Evolutionary conservation across 2,797 vertebrate species (phyloP).

Genomic region (Luscinia luscinia): DNA sequence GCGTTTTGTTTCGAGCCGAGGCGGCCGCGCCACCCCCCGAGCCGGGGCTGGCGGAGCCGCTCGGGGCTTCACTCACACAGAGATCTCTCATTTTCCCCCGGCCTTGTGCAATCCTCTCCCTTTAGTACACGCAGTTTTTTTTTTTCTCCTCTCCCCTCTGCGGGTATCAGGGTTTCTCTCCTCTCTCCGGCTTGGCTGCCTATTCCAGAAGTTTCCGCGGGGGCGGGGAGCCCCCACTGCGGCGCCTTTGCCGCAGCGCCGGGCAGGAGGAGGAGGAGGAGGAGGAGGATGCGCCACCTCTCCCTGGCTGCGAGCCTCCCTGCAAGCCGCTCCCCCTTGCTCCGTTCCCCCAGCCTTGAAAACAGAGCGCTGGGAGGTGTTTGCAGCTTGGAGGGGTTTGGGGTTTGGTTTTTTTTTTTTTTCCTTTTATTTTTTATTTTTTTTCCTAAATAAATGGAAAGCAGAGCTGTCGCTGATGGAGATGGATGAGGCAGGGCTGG

Average conservation of each 20-base stretch:
- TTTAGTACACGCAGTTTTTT: background rate
- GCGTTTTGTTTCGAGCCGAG: slow-evolving; percentile 22
- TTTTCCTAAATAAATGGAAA: background rate
- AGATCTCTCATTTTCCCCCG: background rate
- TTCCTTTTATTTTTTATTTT: too few species aligned
- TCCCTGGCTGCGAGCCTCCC: background rate
- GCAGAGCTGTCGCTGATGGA: slow-evolving; percentile 10
- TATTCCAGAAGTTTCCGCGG: slow-evolving; percentile 63
- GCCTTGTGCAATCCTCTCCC: background rate
- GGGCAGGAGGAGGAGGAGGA: background rate
- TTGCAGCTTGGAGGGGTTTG: background rate
- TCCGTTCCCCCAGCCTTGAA: background rate
- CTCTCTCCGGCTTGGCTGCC: background rate
- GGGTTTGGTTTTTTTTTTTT: too few species aligned
- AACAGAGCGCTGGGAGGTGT: slow-evolving; percentile 28
- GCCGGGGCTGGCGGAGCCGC: background rate
- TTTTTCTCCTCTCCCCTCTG: background rate
- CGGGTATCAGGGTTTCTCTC: background rate
- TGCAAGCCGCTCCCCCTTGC: background rate
- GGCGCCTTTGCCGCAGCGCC: slow-evolving; percentile 56
- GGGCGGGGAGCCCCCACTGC: slow-evolving; percentile 45
- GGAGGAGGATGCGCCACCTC: slow-evolving; percentile 24
- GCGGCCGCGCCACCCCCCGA: background rate
- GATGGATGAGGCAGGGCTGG: slow-evolving; percentile 34
- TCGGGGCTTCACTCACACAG: background rate